These are phyloP conservation scores for Enteromius viviparus DNA, from an alignment of 2,797 vertebrate genomes.

Conservation along the genomic window DNA sequence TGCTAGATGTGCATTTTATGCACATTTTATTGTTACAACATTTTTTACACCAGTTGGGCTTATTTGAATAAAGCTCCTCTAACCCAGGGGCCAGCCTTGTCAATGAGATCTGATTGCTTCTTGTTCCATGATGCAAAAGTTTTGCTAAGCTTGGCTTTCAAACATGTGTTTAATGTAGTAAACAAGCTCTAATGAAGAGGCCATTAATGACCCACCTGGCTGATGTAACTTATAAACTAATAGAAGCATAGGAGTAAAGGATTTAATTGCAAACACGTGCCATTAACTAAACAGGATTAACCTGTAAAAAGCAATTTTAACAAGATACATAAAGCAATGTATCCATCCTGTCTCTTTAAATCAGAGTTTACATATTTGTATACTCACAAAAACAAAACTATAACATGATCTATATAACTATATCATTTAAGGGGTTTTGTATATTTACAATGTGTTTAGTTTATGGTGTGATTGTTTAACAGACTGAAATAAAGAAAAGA, in stretches of 20 bases:
- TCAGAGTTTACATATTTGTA: constrained; percentile 8
- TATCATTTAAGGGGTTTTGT: background rate
- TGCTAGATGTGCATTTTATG: background rate
- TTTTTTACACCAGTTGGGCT: background rate
- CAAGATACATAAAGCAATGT: constrained; percentile 24
- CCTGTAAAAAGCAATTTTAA: constrained; percentile 38
- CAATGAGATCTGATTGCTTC: background rate
- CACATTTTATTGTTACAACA: background rate
- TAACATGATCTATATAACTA: background rate
- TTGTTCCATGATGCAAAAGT: constrained; percentile 14
- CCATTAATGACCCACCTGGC: constrained; percentile 45
- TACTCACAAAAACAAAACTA: background rate
- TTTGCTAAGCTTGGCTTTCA: constrained; percentile 18
- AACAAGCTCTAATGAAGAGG: constrained; percentile 46
- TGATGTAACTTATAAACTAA: constrained; percentile 51
- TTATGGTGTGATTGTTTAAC: background rate
- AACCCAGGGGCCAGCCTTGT: background rate
- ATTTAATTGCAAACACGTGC: constrained; percentile 58
- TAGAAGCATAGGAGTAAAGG: constrained; percentile 31
- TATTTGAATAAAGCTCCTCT: background rate
- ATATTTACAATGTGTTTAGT: background rate
- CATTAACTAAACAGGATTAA: constrained; percentile 46
- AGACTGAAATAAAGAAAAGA: background rate
- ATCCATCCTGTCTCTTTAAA: constrained; percentile 36
- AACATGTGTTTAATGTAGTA: constrained; percentile 4